phyloP scores from a whole-genome alignment of 2,113 vertebrate species.

The Leptocoma aspasia region DNA sequence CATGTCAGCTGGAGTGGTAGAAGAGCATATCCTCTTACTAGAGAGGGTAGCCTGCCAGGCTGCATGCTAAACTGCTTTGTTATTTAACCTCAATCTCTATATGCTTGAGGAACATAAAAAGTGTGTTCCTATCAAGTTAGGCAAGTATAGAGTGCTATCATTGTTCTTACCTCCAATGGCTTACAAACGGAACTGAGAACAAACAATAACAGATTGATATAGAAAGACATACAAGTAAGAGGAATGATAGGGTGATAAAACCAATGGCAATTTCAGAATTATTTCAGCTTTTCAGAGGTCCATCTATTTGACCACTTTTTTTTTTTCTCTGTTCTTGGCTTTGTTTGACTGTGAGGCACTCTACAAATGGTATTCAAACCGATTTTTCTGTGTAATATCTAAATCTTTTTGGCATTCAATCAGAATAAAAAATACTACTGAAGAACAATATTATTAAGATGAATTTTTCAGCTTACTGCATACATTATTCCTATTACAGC shows the following conservation, averaged over 20 bases:
- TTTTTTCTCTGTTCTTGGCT: neutral
- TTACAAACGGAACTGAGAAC: neutral
- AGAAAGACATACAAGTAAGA: neutral
- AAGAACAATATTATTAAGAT: neutral
- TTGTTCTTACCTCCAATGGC: neutral
- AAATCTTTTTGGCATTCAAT: neutral
- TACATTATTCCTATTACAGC: neutral
- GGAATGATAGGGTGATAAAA: neutral
- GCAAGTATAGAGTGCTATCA: neutral
- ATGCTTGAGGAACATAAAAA: neutral
- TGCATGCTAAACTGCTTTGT: neutral
- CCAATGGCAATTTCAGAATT: neutral
- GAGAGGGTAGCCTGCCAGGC: neutral
- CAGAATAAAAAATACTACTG: conserved; percentile 8
- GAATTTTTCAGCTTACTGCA: neutral
- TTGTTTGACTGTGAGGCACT: neutral
- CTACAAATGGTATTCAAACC: neutral
- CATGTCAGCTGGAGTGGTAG: neutral
- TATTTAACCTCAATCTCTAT: neutral
- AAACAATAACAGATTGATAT: neutral
- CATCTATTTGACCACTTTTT: neutral
- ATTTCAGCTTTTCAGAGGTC: neutral
- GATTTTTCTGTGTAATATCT: neutral
- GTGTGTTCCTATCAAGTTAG: neutral
- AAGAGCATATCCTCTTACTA: neutral